phyloP scores from a whole-genome alignment of 2,888 invertebrate genomes.

The Steinernema hermaphroditum region DNA sequence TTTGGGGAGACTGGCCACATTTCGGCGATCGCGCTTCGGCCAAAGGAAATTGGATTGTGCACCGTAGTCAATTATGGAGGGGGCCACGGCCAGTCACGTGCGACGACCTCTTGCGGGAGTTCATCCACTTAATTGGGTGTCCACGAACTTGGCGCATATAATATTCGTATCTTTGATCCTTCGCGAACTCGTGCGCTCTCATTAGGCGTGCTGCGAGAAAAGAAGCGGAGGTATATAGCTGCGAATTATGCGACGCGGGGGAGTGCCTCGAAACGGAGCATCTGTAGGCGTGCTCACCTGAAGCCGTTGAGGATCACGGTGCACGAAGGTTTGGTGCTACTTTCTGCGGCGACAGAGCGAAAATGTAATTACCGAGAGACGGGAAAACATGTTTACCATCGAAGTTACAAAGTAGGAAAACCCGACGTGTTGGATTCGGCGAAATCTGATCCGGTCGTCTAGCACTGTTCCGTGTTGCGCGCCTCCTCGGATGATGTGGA shows the following conservation, averaged over 20 bases:
- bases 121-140: constrained; percentile 3
- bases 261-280: too few species aligned
- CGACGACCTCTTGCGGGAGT: neutral
- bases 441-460: neutral
- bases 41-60: constrained; percentile 11
- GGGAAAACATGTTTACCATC: constrained; percentile 23
- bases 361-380: neutral
- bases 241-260: too few species aligned
- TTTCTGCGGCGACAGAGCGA: neutral
- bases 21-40: neutral
- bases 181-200: neutral
- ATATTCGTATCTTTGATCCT: neutral
- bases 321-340: neutral
- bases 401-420: neutral
- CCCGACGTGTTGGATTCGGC: neutral
- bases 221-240: too few species aligned
- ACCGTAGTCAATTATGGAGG: constrained; percentile 22
- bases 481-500: neutral
- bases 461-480: neutral
- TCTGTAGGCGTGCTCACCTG: neutral
- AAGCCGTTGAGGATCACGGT: neutral
- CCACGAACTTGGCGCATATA: constrained; percentile 2
- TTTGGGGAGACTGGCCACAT: constrained; percentile 9
- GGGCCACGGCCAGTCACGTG: neutral
- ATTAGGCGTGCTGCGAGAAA: neutral